Percentiles rank a stretch among this genome's conserved stretches.
phyloP scores from a whole-genome alignment of 1,140 invertebrate genomes.

The Amyelois transitella region DNA sequence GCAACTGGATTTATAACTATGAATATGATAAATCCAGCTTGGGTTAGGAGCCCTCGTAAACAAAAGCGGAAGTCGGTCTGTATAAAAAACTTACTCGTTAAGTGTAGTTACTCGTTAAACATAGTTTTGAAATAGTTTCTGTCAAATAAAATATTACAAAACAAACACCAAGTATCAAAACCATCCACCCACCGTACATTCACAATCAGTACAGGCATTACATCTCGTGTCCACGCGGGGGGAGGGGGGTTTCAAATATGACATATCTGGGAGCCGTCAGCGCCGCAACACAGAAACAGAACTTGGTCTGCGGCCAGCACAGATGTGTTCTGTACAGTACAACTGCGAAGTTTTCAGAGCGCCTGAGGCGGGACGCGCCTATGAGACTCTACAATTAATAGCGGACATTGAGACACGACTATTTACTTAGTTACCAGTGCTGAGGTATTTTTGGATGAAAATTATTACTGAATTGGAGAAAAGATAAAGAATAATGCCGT shows the following conservation, averaged over 20 bases:
- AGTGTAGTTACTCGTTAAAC: too few relatives aligned
- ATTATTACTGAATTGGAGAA: not conserved
- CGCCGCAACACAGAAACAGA: conserved; percentile 49
- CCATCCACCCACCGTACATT: conserved; percentile 14
- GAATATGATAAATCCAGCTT: too few relatives aligned
- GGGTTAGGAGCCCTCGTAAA: too few relatives aligned
- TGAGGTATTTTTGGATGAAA: conserved; percentile 2
- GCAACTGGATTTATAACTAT: too few relatives aligned
- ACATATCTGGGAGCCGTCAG: conserved; percentile 56
- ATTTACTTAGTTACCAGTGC: conserved; percentile 49
- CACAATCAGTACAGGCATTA: conserved; percentile 47
- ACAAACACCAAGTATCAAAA: conserved; percentile 18
- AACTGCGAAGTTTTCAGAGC: conserved; percentile 48
- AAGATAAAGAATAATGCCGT: not conserved
- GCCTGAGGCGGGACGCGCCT: conserved; percentile 38
- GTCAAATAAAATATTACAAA: not conserved
- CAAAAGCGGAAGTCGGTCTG: too few relatives aligned
- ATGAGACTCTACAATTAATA: conserved; percentile 40
- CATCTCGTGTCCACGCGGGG: conserved; percentile 33
- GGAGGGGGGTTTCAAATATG: conserved; percentile 41
- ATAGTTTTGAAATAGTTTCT: not conserved
- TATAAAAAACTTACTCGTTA: too few relatives aligned
- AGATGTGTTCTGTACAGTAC: conserved; percentile 40
- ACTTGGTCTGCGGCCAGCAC: conserved; percentile 58
- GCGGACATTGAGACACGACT: conserved; percentile 54